phyloP scores from a whole-genome alignment of 2,797 vertebrate genomes.

The Centropyge bicolor region DNA sequence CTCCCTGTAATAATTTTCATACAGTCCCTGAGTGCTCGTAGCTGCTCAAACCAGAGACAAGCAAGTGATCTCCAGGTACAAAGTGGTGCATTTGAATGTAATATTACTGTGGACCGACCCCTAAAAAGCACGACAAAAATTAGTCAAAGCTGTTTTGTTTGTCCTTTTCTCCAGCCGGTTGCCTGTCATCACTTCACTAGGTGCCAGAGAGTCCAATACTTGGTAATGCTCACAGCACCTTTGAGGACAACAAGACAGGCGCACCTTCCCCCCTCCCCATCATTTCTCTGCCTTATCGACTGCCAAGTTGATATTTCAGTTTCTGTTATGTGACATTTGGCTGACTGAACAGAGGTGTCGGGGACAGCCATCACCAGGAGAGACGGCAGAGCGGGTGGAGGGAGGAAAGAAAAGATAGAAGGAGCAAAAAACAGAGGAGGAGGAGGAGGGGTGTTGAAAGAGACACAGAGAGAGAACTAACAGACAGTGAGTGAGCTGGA shows the following conservation, averaged over 20 bases:
- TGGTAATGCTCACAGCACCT: conserved; percentile 62
- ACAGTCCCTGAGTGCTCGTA: neutral
- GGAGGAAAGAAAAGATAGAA: conserved; percentile 55
- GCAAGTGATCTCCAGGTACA: neutral
- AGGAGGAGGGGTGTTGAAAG: conserved; percentile 55
- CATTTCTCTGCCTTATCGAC: conserved; percentile 78
- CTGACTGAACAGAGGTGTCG: conserved; percentile 84
- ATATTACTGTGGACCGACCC: neutral
- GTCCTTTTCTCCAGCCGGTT: conserved; percentile 41
- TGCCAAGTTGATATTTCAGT: conserved; percentile 86
- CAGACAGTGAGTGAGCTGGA: conserved; percentile 56
- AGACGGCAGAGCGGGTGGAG: conserved; percentile 64
- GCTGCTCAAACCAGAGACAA: neutral
- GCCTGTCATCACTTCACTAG: conserved; percentile 62
- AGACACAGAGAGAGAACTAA: conserved; percentile 44
- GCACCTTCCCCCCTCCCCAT: conserved; percentile 58
- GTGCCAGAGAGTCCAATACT: conserved; percentile 52
- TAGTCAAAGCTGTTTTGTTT: conserved; percentile 22
- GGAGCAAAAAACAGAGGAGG: conserved; percentile 38
- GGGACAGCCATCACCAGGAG: conserved; percentile 78
- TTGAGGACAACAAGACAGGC: conserved; percentile 73
- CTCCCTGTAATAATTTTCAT: neutral
- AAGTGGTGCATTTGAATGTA: neutral
- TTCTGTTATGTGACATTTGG: conserved; percentile 87
- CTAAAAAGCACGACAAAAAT: conserved; percentile 2